phyloP scores from a whole-genome alignment of 2,113 vertebrate genomes.

The Trematomus loennbergii region DNA sequence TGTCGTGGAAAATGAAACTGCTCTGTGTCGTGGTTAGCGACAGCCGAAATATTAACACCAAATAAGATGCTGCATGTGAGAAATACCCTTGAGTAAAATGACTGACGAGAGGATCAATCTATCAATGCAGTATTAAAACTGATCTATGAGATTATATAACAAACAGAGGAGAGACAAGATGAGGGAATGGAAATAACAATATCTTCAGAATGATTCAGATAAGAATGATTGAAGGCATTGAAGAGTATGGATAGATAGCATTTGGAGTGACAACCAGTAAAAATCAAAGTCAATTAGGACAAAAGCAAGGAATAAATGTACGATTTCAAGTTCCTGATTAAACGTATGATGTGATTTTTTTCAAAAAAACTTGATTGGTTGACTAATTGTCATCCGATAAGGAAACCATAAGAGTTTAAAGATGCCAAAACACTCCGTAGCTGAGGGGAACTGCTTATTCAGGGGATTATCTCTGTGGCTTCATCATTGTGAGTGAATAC shows the following conservation, averaged over 20 bases:
- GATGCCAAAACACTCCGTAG: background rate
- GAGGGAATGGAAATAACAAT: conserved; percentile 13
- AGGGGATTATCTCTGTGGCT: background rate
- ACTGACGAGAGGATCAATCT: conserved; percentile 42
- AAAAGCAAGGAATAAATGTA: background rate
- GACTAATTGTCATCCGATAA: background rate
- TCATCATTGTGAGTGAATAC: background rate
- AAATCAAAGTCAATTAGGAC: background rate
- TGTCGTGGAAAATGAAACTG: conserved; percentile 22
- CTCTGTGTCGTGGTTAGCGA: background rate
- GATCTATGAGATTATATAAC: conserved; percentile 41
- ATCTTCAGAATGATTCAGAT: conserved; percentile 24
- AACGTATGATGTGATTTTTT: background rate
- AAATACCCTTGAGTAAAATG: conserved; percentile 27
- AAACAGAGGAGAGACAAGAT: conserved; percentile 20
- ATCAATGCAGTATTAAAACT: conserved; percentile 29
- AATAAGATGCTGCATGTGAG: conserved; percentile 12
- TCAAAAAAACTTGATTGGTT: background rate
- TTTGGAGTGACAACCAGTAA: conserved; percentile 5
- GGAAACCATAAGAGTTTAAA: background rate
- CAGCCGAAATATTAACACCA: conserved; percentile 7
- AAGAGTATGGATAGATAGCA: background rate
- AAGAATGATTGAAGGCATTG: conserved; percentile 6
- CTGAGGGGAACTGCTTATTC: background rate
- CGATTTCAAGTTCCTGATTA: background rate